Base-by-base conservation (phyloP, 2,113 vertebrate species). In the Chaetodon trifascialis region DNA sequence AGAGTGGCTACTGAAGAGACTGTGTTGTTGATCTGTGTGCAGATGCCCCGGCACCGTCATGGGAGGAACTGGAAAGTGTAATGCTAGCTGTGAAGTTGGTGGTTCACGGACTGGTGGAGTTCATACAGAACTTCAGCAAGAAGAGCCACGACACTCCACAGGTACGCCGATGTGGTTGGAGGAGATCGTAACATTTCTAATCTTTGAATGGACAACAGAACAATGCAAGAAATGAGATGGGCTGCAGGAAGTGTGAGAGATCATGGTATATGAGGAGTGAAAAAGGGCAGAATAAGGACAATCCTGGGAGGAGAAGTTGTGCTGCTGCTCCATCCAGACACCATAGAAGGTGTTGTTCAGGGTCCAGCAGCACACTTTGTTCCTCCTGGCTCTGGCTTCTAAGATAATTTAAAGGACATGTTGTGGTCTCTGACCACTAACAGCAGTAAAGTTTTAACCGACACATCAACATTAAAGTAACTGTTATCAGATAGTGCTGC, bases 71-170 rank as follows among this genome's bases (percentile, higher is more conserved):
- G 81, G 97, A 99, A 89, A 96, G 96, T 67, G 97, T 97, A 30
- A 97, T 97, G 97, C 94, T 98, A 0, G 98, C 98, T 52, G 97
- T 99, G 73, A 99, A 99, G 94, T 94, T 97, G 64, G 97, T 99
- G 65, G 97, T 99, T 77, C 97, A 98, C 8, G 98, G 97, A 16
- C 95, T 99, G 56, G 98, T 99, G 87, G 98, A 99, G 85, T 99
- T 99, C 92, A 97, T 98, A 88, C 98, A 99, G 90, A 98, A 98
- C 92, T 99, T 97, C 79, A 99, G 97, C 86, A 97, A 97, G 86
- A 99, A 99, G 95, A 97, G 96, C 90, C 97, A 97, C 42, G 98
- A 99, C 82, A 92, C 96, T 83, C 97, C 98, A 75, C 98, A 98
- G 96, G 98, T 99, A 92, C 7, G 4, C 52, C 15, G 51, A 65